These are phyloP conservation scores for Ips nitidus DNA, from an alignment of 1,140 invertebrate species.

Conservation along the genomic window DNA sequence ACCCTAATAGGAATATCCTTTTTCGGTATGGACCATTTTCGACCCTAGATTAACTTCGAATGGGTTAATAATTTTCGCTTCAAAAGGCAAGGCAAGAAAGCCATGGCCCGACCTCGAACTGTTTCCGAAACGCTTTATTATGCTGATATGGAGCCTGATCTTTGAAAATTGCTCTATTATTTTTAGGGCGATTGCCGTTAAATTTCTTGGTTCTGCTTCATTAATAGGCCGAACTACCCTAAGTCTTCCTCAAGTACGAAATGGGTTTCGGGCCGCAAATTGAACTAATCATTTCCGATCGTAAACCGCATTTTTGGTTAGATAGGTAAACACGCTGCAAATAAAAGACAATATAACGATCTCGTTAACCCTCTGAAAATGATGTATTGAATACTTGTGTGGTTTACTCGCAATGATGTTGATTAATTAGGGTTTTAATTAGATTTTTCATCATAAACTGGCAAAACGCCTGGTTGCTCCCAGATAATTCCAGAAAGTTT, in stretches of 20 bases:
- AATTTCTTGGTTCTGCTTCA: slow-evolving; percentile 5
- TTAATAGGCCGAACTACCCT: slow-evolving; percentile 8
- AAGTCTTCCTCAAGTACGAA: neutral
- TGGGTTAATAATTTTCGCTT: slow-evolving; percentile 33
- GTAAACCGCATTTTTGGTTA: neutral
- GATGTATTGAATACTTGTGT: too few relatives aligned
- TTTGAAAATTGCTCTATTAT: slow-evolving; percentile 29
- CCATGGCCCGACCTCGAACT: slow-evolving; percentile 21
- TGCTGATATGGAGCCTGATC: slow-evolving; percentile 25
- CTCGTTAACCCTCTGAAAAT: too few relatives aligned
- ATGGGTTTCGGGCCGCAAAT: neutral
- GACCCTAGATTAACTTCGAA: slow-evolving; percentile 34
- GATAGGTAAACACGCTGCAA: too few relatives aligned
- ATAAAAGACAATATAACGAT: too few relatives aligned
- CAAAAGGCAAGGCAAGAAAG: slow-evolving; percentile 26
- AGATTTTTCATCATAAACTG: too few relatives aligned
- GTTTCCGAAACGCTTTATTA: slow-evolving; percentile 29
- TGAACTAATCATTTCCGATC: neutral
- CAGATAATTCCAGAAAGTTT: too few relatives aligned
- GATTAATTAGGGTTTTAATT: neutral
- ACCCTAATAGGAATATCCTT: slow-evolving; percentile 31
- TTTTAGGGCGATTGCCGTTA: slow-evolving; percentile 7
- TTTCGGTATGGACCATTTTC: slow-evolving; percentile 31
- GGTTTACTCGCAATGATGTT: too few relatives aligned
- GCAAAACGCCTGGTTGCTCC: too few relatives aligned